Evolutionary conservation across 2,888 invertebrate species (phyloP), one percentile per base, ranked within the genome.

Genomic region (Drosophila anceps): DNA sequence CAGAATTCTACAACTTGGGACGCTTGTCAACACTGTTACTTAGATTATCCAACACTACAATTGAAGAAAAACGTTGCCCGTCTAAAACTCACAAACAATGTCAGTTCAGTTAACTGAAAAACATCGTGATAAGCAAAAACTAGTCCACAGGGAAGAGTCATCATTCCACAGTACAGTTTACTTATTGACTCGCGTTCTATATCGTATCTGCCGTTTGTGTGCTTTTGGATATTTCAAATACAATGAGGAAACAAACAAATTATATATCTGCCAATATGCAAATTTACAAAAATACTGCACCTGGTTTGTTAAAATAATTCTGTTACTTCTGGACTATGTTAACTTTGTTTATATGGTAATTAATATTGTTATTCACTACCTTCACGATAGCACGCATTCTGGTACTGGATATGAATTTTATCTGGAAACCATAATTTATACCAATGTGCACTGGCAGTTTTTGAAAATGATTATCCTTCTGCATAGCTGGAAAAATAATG

Each of bases 401-500:
- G 0, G 0, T 12, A 1, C 12, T 3, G 50, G 50, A 3, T 50
- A 33, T 33, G 1, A 20, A 13, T 50, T 50, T 13, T 50, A 13
- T 20, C 31, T 50, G 4, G 50, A 50, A 8, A 4, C 4, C 8
- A 0, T 50, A 33, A 20, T 13, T 18, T 50, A 50, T 20, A 20
- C 33, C 33, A 33, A 33, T 20, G 13, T 50, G 8, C 37, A 51
- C 24, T 65, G 35, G 50, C 20, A 44, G 29, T 24, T 7, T 2
- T 1, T 10, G 0, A 43, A 29, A n/a, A 6, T 53, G 20, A 0
- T 31, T 0, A 43, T 35, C 8, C n/a, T 51, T 2, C 62, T 65
- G 7, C 65, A 65, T 27, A 51, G 43, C 15, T 5, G 35, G 43
- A 29, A 51, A 4, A 44, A 13, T 1, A 61, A 35, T 51, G 43